Conservation (phyloP, 1,140 invertebrate genomes). For the Brachystomella parvula region DNA sequence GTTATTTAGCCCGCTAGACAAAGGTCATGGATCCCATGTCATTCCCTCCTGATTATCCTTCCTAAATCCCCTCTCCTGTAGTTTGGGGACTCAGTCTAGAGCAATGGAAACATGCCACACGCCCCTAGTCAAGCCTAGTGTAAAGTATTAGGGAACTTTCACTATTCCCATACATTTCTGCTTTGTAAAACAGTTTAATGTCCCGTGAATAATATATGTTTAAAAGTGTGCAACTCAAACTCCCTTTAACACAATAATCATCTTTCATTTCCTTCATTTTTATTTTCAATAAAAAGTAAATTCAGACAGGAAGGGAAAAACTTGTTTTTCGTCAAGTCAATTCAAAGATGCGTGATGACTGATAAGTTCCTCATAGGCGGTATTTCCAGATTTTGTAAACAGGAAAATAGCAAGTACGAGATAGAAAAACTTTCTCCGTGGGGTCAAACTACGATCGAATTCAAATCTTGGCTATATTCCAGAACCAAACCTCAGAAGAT, state of each 20-base stretch:
- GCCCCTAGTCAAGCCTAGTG: neutral
- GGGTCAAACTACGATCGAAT: too few relatives aligned
- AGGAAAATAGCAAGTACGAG: too few relatives aligned
- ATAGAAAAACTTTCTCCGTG: too few relatives aligned
- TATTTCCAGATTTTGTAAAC: too few relatives aligned
- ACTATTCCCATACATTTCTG: neutral
- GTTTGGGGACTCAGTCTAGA: too few relatives aligned
- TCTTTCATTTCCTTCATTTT: neutral
- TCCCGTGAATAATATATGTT: constrained; percentile 15
- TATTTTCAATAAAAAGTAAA: neutral
- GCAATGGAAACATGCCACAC: too few relatives aligned
- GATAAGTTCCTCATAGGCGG: neutral
- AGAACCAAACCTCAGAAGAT: too few relatives aligned
- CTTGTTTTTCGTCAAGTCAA: neutral
- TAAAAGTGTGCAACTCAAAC: neutral
- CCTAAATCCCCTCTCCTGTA: neutral
- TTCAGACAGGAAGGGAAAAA: neutral
- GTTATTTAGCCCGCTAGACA: too few relatives aligned
- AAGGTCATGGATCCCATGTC: too few relatives aligned
- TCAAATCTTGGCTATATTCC: too few relatives aligned
- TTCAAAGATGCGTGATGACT: neutral
- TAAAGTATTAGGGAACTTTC: neutral
- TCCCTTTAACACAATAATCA: neutral
- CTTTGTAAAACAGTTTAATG: constrained; percentile 13
- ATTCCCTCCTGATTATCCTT: neutral